Conservation (phyloP, 2,888 invertebrate genomes). For the Ditylenchus weischeri region DNA sequence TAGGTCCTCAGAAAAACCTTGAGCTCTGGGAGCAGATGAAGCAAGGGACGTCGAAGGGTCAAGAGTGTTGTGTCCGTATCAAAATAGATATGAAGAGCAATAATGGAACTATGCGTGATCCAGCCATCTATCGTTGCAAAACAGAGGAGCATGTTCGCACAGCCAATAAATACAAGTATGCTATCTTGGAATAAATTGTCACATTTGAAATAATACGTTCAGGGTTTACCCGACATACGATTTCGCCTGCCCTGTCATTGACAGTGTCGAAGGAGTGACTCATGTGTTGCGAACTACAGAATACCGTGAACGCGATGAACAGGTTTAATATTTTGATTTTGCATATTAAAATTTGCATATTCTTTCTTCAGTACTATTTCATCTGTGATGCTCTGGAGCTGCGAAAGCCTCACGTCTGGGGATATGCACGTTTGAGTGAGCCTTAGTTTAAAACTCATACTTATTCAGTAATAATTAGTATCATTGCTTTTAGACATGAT, state of each 20-base stretch:
- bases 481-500: slow-evolving; percentile 68
- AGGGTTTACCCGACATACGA: slow-evolving; percentile 99
- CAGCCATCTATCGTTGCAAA: slow-evolving; percentile 98
- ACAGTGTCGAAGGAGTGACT: slow-evolving; percentile 92
- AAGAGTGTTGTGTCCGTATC: slow-evolving; percentile 87
- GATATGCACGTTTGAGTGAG: slow-evolving; percentile 82
- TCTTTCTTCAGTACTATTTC: slow-evolving; percentile 75
- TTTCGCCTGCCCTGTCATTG: slow-evolving; percentile 98
- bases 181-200: not conserved
- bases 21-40: slow-evolving; percentile 92
- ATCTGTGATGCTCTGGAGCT: slow-evolving; percentile 75
- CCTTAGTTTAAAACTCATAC: too few species aligned
- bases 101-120: slow-evolving; percentile 95
- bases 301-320: slow-evolving; percentile 94
- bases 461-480: too few species aligned
- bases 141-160: slow-evolving; percentile 88
- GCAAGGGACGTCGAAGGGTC: slow-evolving; percentile 74
- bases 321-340: slow-evolving; percentile 61
- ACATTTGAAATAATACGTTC: slow-evolving; percentile 22
- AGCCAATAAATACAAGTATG: slow-evolving; percentile 86
- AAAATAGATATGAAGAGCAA: slow-evolving; percentile 93
- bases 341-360: too few species aligned
- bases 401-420: slow-evolving; percentile 89
- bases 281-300: slow-evolving; percentile 96
- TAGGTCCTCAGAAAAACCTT: slow-evolving; percentile 66